Percentiles rank a stretch among this genome's conserved stretches.
phyloP scores from a whole-genome alignment of 2,797 vertebrate species.

The Ispidina picta region DNA sequence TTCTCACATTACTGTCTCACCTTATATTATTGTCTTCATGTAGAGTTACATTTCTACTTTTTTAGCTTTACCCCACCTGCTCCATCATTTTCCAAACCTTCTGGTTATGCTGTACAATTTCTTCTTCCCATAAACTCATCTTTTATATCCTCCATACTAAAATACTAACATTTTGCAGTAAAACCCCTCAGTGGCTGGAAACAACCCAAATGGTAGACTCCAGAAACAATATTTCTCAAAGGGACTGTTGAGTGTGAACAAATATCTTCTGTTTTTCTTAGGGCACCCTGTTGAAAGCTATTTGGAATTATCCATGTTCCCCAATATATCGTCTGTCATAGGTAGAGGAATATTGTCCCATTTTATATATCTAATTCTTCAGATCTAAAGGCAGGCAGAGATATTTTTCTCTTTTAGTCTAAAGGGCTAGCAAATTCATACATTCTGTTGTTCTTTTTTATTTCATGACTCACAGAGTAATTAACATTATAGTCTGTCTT shows the following conservation, averaged over 20 bases:
- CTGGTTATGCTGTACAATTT: not conserved
- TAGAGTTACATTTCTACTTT: not conserved
- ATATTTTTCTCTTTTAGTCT: not conserved
- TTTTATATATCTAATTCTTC: not conserved
- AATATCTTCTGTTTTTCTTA: slow-evolving; percentile 52
- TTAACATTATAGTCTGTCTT: not conserved
- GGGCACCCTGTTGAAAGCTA: slow-evolving; percentile 50
- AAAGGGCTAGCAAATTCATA: not conserved
- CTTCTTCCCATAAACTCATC: not conserved
- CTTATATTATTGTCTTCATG: not conserved
- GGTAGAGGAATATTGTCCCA: not conserved
- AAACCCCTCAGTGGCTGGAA: slow-evolving; percentile 46
- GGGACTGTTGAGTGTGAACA: slow-evolving; percentile 58
- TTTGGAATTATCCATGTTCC: slow-evolving; percentile 31
- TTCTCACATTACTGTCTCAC: not conserved
- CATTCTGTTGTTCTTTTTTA: not conserved
- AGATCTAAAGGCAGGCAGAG: not conserved
- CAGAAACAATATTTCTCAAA: slow-evolving; percentile 57
- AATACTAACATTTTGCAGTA: slow-evolving; percentile 28
- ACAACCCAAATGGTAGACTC: slow-evolving; percentile 39
- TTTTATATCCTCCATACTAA: not conserved
- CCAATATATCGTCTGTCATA: not conserved
- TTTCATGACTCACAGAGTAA: not conserved
- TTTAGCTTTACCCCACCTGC: not conserved
- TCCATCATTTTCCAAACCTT: not conserved